Percentiles rank a stretch among this genome's conserved stretches.
phyloP scores from a whole-genome alignment of 2,113 vertebrate genomes.

The Hemichromis elongatus region DNA sequence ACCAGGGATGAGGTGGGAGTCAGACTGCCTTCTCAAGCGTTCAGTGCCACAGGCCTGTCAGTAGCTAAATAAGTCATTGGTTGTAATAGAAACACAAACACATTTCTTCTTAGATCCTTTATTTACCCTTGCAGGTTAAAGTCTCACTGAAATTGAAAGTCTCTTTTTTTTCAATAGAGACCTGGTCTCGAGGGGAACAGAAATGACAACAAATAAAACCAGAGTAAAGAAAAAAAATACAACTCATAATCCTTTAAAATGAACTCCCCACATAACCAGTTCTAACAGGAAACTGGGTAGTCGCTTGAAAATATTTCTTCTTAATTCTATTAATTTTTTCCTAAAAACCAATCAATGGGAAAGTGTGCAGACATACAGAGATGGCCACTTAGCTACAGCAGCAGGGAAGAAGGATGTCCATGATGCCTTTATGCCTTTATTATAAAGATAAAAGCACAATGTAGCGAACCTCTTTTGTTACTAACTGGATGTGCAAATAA shows the following conservation, averaged over 20 bases:
- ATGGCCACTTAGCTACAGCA: background rate
- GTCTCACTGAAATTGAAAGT: background rate
- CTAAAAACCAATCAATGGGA: background rate
- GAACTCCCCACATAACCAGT: background rate
- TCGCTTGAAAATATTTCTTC: background rate
- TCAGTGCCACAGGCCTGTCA: background rate
- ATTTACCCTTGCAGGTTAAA: background rate
- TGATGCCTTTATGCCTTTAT: background rate
- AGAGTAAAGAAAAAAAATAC: background rate
- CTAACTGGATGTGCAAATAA: background rate
- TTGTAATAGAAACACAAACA: background rate
- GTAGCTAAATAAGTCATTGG: background rate
- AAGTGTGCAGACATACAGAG: background rate
- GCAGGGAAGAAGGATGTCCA: background rate
- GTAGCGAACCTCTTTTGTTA: background rate
- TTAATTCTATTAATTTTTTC: background rate
- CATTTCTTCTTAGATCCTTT: background rate
- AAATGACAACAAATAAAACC: background rate
- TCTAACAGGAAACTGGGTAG: rapidly evolving
- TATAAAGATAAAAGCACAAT: background rate
- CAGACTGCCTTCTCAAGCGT: background rate
- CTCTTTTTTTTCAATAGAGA: background rate
- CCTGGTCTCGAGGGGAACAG: background rate
- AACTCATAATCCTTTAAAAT: no score
- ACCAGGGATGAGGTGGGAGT: background rate